A percentile compares a stretch with the other conserved stretches of the same genome.
These are phyloP conservation scores for Euura saliciscinereae DNA, from an alignment of 1,140 invertebrate genomes.

Conservation along the genomic window DNA sequence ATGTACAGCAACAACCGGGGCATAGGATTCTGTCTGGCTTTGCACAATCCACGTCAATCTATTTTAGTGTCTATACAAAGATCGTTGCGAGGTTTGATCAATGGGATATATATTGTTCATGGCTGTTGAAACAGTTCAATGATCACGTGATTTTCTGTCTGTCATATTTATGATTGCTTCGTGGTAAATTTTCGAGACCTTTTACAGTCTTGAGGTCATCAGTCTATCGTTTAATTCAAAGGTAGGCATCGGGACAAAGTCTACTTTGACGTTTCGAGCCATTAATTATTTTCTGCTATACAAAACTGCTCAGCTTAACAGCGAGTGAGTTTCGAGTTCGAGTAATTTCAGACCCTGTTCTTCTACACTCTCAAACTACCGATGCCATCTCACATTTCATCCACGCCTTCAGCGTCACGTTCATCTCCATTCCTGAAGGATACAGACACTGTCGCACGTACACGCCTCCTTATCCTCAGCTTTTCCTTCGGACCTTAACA, in stretches of 20 bases:
- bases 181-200: neutral
- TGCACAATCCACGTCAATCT: too few species aligned
- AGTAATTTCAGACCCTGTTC: conserved; percentile 27
- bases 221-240: neutral
- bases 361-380: neutral
- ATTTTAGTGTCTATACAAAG: too few species aligned
- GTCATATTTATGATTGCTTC: neutral
- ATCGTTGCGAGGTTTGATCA: too few species aligned
- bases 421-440: neutral
- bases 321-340: conserved; percentile 18
- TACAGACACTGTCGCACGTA: neutral
- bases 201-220: neutral
- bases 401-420: conserved; percentile 12
- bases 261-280: neutral
- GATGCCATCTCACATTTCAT: conserved; percentile 30
- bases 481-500: too few species aligned
- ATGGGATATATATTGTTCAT: too few species aligned
- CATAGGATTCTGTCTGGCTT: too few species aligned
- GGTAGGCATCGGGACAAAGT: neutral
- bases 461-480: too few species aligned
- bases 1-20: too few species aligned
- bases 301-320: conserved; percentile 19
- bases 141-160: too few species aligned
- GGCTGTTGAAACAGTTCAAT: too few species aligned
- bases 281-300: conserved; percentile 24